Conservation (phyloP, 2,888 invertebrate species). For the Pecten maximus region DNA sequence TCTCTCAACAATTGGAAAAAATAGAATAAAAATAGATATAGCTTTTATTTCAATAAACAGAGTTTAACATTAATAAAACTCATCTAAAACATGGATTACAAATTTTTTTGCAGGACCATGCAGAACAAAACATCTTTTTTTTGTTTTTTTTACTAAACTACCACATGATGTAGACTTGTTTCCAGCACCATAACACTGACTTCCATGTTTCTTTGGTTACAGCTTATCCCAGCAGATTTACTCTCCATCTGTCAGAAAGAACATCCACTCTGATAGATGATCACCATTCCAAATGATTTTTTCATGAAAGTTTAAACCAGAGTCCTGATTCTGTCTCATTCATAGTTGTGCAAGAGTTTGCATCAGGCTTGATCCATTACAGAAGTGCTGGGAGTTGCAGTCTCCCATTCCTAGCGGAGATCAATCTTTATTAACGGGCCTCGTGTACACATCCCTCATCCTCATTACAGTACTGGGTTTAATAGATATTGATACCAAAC, state of each 20-base stretch:
- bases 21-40: too few species aligned
- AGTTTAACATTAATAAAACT: too few species aligned
- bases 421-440: constrained; percentile 28
- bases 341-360: constrained; percentile 19
- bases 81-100: too few species aligned
- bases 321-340: neutral
- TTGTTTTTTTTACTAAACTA: too few species aligned
- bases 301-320: neutral
- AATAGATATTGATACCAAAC: constrained; percentile 33
- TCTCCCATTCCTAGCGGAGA: neutral
- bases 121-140: too few species aligned
- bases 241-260: neutral
- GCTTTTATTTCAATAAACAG: too few species aligned
- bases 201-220: too few species aligned
- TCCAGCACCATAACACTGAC: too few species aligned
- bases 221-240: neutral
- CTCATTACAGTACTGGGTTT: neutral
- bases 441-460: constrained; percentile 3
- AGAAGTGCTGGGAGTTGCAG: neutral
- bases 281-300: neutral
- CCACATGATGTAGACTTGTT: too few species aligned
- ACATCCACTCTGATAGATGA: neutral
- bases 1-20: too few species aligned
- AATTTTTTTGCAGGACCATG: too few species aligned
- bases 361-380: neutral